Base-by-base conservation (phyloP, 2,888 invertebrate species). In the Gari tellinella region DNA sequence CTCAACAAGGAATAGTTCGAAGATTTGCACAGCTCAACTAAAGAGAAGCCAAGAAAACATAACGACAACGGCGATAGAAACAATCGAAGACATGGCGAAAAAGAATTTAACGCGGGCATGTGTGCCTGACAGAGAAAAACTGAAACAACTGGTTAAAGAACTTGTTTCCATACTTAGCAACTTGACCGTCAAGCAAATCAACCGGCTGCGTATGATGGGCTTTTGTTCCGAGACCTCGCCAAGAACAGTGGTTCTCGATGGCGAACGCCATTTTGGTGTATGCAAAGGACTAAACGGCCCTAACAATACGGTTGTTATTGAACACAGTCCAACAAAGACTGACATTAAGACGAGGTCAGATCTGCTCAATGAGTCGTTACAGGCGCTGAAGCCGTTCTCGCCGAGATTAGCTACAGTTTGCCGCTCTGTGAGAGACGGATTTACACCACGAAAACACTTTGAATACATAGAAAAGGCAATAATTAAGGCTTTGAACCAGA, bases 381-480 rank as follows among this genome's bases (percentile, higher is more conserved):
- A 63, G 3, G 40, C 53, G n/a, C 46, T 84, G 15, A 76, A 80
- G 17, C 51, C 61, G 1, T 51, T 53, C 12, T 69, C 52, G 12
- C 85, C 87, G 1, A 41, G 53, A 8, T 43, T 88, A 15, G 82
- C 89, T 5, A 89, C 89, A 4, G 64, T 90, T 0, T 85, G 85
- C 60, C 62, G 90, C n/a, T 89, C 89, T 1, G 78, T 88, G n/a
- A 62, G 90, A 46, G 89, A 89, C 61, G 90, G 90, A 0, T 90
- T 88, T 67, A 88, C 88, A 2, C 90, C 90, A 4, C 83, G 88
- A 56, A 46, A 80, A 19, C 73, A 75, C 48, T 86, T 84, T 56
- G 65, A 57, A 43, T 61, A 60, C 7, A 87, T 89, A 25, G 90
- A 90, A 63, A 58, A 60, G 23, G 80, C 80, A 31, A 72, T 89